Percentiles rank a stretch among this genome's conserved stretches.
Evolutionary conservation across 1,140 invertebrate genomes (phyloP).

Genomic region (Calosoma granatense): DNA sequence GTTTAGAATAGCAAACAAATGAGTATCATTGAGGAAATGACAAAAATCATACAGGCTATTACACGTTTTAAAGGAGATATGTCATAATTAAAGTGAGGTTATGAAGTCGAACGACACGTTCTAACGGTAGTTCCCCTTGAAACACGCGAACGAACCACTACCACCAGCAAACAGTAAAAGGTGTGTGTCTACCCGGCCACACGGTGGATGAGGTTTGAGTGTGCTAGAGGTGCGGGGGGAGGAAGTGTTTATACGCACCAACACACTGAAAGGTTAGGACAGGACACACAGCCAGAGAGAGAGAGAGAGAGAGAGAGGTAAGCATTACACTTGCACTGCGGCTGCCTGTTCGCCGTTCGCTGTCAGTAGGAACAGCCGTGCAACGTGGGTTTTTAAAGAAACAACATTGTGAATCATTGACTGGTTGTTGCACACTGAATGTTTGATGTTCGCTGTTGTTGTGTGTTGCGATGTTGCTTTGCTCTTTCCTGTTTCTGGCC

Average conservation of each 20-base stretch:
- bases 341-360: not conserved
- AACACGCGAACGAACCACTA: constrained; percentile 7
- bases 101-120: constrained; percentile 16
- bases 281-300: too few species aligned
- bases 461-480: too few species aligned
- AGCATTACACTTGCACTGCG: too few species aligned
- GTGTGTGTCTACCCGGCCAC: not conserved
- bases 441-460: too few species aligned
- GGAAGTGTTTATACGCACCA: not conserved
- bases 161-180: not conserved
- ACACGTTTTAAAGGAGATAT: constrained; percentile 23
- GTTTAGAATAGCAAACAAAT: not conserved
- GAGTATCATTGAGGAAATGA: constrained; percentile 18
- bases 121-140: constrained; percentile 19
- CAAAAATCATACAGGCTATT: constrained; percentile 26
- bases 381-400: not conserved
- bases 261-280: not conserved
- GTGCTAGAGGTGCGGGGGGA: not conserved
- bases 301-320: too few species aligned
- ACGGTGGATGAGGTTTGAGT: not conserved
- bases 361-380: not conserved
- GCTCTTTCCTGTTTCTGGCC: too few species aligned
- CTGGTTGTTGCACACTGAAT: not conserved
- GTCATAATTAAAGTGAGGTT: constrained; percentile 19
- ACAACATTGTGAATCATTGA: not conserved